A percentile compares a stretch with the other conserved stretches of the same genome.
These are phyloP conservation scores for Sarcophaga bullata DNA, from an alignment of 1,140 invertebrate genomes.

Conservation along the genomic window DNA sequence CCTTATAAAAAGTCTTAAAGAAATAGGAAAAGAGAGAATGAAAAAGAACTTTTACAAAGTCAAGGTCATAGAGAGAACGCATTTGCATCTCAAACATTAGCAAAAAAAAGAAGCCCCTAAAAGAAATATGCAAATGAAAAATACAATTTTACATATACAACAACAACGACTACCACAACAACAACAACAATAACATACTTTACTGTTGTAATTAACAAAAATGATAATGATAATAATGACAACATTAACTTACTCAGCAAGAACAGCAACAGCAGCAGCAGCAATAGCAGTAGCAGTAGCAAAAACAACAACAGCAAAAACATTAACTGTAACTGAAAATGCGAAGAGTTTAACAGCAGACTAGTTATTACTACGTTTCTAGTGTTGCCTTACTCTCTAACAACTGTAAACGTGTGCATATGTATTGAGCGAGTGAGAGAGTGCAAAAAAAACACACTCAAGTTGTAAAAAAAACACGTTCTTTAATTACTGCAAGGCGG, in stretches of 20 bases:
- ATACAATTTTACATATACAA: too few relatives aligned
- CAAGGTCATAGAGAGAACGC: too few relatives aligned
- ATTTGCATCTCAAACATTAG: too few relatives aligned
- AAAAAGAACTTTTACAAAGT: too few relatives aligned
- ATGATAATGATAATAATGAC: neutral
- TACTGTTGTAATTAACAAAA: too few relatives aligned
- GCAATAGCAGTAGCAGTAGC: neutral
- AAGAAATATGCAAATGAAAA: too few relatives aligned
- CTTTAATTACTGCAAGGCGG: conserved; percentile 20
- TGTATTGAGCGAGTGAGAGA: neutral
- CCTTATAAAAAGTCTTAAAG: too few relatives aligned
- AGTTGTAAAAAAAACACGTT: neutral
- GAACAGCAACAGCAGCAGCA: neutral
- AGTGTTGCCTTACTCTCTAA: neutral
- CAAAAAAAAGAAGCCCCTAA: too few relatives aligned
- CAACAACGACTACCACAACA: too few relatives aligned
- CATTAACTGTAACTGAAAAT: neutral
- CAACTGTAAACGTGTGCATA: neutral
- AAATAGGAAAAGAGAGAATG: too few relatives aligned
- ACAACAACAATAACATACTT: too few relatives aligned
- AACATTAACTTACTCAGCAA: neutral
- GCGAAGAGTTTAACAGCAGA: neutral
- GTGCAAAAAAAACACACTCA: neutral
- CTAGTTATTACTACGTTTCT: neutral
- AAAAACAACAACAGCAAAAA: neutral